Evolutionary conservation across 2,113 vertebrate species (phyloP).

Genomic region (Poeciliopsis retropinna): DNA sequence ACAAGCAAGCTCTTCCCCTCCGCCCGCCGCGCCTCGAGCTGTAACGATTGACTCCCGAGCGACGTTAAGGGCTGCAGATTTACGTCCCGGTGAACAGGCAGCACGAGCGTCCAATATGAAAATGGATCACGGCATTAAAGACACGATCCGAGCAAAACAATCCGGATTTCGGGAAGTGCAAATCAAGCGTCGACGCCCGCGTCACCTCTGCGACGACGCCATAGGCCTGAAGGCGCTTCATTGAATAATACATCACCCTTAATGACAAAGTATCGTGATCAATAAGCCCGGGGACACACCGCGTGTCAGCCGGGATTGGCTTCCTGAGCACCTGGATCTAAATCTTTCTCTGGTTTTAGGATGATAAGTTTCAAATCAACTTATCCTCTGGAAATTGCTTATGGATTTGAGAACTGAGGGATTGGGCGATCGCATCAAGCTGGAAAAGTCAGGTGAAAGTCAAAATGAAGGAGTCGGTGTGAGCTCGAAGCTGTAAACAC

Average conservation of each 20-base stretch:
- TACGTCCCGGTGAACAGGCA: constrained; percentile 49
- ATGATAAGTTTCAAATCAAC: constrained; percentile 24
- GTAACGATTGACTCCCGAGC: constrained; percentile 58
- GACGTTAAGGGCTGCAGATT: constrained; percentile 61
- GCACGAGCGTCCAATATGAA: constrained; percentile 46
- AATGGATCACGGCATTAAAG: constrained; percentile 64
- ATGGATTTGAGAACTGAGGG: neutral
- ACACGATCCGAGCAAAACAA: constrained; percentile 2
- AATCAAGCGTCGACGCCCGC: constrained; percentile 44
- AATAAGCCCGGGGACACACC: constrained; percentile 20
- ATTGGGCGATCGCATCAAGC: constrained; percentile 8
- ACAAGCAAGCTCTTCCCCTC: constrained; percentile 35
- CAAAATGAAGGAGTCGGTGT: neutral
- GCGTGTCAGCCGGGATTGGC: neutral
- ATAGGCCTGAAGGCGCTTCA: constrained; percentile 12
- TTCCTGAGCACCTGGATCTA: neutral
- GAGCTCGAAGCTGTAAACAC: neutral
- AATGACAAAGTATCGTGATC: constrained; percentile 51
- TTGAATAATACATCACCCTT: constrained; percentile 52
- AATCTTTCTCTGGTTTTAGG: constrained; percentile 19
- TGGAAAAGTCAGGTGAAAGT: constrained; percentile 7
- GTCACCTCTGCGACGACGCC: constrained; percentile 12
- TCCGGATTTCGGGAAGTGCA: constrained; percentile 50
- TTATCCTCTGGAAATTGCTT: neutral
- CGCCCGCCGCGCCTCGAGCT: constrained; percentile 22